A percentile compares a stretch with the other conserved stretches of the same genome.
phyloP scores from a whole-genome alignment of 2,113 vertebrate genomes.

The Thermophis baileyi region DNA sequence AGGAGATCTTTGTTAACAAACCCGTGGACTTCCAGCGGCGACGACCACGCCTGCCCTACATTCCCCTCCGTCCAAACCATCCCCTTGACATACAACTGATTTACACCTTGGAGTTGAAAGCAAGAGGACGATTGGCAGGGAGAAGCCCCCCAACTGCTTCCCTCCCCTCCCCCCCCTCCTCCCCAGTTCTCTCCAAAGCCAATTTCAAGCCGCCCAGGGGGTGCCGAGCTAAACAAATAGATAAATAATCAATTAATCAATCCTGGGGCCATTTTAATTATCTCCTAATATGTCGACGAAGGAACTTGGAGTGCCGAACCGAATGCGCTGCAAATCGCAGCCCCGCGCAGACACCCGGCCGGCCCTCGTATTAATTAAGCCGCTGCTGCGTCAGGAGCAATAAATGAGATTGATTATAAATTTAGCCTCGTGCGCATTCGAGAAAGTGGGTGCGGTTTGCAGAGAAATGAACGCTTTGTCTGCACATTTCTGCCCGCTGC shows the following conservation, averaged over 20 bases:
- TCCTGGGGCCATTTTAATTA: constrained; percentile 11
- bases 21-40: too few species aligned
- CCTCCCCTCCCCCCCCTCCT: not conserved
- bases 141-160: not conserved
- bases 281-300: not conserved
- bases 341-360: not conserved
- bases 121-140: not conserved
- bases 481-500: constrained; percentile 14
- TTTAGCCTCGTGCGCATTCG: constrained; percentile 16
- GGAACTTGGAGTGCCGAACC: not conserved
- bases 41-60: not conserved
- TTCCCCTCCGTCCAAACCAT: not conserved
- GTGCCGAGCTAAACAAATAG: not conserved
- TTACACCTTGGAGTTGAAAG: not conserved
- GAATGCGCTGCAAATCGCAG: not conserved
- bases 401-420: constrained; percentile 36
- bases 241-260: not conserved
- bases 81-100: not conserved
- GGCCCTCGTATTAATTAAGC: constrained; percentile 27
- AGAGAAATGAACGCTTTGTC: constrained; percentile 18
- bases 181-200: not conserved
- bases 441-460: constrained; percentile 23
- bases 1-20: not conserved
- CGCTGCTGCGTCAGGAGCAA: constrained; percentile 22
- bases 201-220: not conserved